These are phyloP conservation scores for Heliocidaris erythrogramma DNA, from an alignment of 35 echinoderm and acorn worm genomes.

Conservation along the genomic window DNA sequence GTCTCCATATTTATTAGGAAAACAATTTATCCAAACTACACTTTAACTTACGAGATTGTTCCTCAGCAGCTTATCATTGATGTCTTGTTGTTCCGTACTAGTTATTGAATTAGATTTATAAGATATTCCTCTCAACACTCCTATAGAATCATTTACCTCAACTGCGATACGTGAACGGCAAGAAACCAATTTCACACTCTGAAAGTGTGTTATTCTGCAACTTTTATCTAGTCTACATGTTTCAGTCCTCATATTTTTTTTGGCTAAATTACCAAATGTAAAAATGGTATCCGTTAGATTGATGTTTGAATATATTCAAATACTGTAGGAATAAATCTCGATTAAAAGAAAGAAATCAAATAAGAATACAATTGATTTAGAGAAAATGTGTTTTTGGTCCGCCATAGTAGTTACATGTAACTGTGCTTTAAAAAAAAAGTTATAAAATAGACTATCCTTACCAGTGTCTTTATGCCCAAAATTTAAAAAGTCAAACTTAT, in stretches of 20 bases:
- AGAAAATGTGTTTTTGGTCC: too few relatives aligned
- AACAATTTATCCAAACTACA: neutral
- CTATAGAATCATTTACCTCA: neutral
- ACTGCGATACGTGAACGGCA: neutral
- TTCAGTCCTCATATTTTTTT: neutral
- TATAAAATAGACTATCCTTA: too few relatives aligned
- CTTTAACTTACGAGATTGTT: neutral
- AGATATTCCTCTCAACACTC: neutral
- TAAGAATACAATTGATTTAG: too few relatives aligned
- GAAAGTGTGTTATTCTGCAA: neutral
- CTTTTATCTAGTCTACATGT: neutral
- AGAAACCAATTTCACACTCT: neutral
- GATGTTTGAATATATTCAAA: too few relatives aligned
- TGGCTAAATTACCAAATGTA: too few relatives aligned
- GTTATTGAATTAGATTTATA: neutral
- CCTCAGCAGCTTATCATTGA: neutral
- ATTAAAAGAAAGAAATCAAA: too few relatives aligned
- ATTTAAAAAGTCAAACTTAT: too few relatives aligned
- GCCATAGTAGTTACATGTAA: too few relatives aligned
- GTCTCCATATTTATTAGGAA: neutral
- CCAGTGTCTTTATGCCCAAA: too few relatives aligned
- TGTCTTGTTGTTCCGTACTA: neutral
- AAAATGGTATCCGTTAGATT: too few relatives aligned
- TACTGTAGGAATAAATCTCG: too few relatives aligned
- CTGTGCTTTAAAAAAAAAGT: too few relatives aligned